Base-by-base conservation (phyloP, 2,797 vertebrate genomes). In the Cirrhinus molitorella region DNA sequence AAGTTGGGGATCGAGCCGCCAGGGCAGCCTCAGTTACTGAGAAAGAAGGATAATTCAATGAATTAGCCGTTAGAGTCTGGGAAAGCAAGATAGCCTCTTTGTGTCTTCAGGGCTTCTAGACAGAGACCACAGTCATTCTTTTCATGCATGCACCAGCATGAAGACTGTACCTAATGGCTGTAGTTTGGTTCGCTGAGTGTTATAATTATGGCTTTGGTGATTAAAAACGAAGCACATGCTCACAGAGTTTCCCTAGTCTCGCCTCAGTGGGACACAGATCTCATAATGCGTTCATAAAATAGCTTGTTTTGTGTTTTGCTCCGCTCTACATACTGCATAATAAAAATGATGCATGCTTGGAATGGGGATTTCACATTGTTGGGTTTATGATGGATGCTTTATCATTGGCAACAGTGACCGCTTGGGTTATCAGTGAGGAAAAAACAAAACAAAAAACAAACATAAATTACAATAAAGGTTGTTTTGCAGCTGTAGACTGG, bases 1-100 rank as follows among this genome's bases (percentile, higher is more conserved):
- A 80, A 80, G 71, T 84, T 71, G 77, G 70, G n/a, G 65, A 77
- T 83, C 53, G 59, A 83, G 31, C 61, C 25, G 19, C 11, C 11
- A 31, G 34, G 43, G 31, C 45, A 68, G 53, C 65, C 63, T 65
- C 16, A 13, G 25, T 55, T 47, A 74, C 43, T n/a, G 59, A 55
- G 37, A 23, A 81, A 76, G 77, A 71, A 51, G 78, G 73, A 81
- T 81, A 85, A 87, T 61, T 70, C 72, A 55, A 9, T 68, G 21
- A 86, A 81, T 79, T 72, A 79, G 43, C 68, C 67, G 40, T 63
- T 49, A 82, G 77, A 72, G 72, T 68, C 85, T 81, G 59, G 57
- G n/a, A 70, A 19, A 83, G 23, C 49, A 45, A 76, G 81, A 83
- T 75, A 73, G 70, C 63, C 51, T 68, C 43, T 28, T 47, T 31